Base-by-base conservation (phyloP, 2,113 vertebrate genomes). In the Sorex araneus region DNA sequence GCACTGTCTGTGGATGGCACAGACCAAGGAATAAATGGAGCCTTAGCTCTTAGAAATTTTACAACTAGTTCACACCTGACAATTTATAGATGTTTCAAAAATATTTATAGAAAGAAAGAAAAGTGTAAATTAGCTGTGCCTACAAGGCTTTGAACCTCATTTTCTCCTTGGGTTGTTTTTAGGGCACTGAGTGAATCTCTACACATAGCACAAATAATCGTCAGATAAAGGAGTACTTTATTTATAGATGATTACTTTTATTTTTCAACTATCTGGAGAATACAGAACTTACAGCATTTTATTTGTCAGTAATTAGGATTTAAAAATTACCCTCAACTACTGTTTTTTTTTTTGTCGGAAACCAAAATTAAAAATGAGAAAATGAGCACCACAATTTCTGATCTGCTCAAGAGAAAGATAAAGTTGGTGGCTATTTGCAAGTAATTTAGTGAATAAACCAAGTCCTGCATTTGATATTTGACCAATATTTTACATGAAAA, bases 221-320 rank as follows among this genome's bases (percentile, higher is more conserved):
- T 67, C 91, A 60, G 2, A 67, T 45, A 43, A 91, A 81, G 79
- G 18, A 80, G 6, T 67, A 81, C 19, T 86, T 78, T 45, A 77
- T 86, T 78, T 45, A 77, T 34, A 66, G 2, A 50, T 60, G 40
- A 57, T 66, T 91, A 32, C 34, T 60, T 83, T 89, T 47, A 21
- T 71, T 75, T 73, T 74, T 86, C 54, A 79, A 16, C n/a, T 50
- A 69, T 27, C 57, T 64, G 25, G 74, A 75, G n/a, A 45, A 12
- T 70, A 77, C 19, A 77, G 28, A 84, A 74, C 9, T 77, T 70
- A 79, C 6, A 84, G n/a, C 13, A 78, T 89, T 93, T 95, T 77
- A 60, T 34, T 67, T 45, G 8, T 43, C 77, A 67, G n/a, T 70
- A 66, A 25, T 85, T 30, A 93, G 8, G 8, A 76, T 45, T 84